Conservation (phyloP, 2,888 invertebrate genomes). For the Siphlonurus alternatus region DNA sequence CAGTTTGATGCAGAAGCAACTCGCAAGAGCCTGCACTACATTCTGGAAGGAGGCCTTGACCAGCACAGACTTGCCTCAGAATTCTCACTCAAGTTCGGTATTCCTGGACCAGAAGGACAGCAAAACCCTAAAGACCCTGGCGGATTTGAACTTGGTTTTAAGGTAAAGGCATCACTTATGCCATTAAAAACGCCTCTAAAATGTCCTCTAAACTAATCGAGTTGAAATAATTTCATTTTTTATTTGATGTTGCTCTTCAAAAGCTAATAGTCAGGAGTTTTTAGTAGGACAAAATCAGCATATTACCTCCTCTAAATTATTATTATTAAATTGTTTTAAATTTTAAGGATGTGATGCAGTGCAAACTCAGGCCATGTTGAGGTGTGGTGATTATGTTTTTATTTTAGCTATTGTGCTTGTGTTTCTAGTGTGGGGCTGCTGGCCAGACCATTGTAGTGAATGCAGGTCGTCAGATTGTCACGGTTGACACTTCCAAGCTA, state of each 20-base stretch:
- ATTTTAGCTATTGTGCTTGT: no score
- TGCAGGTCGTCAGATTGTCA: background rate
- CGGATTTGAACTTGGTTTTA: conserved; percentile 39
- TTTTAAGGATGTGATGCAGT: no score
- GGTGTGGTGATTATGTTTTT: no score
- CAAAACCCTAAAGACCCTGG: conserved; percentile 26
- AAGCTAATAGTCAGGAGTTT: no score
- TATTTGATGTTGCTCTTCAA: no score
- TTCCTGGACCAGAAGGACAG: background rate
- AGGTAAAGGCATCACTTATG: conserved; percentile 18
- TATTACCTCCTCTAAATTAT: no score
- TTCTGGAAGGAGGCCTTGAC: conserved; percentile 37
- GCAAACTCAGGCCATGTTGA: no score
- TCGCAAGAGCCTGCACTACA: conserved; percentile 36
- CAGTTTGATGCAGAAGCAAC: conserved; percentile 39
- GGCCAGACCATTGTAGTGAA: background rate
- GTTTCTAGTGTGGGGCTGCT: background rate
- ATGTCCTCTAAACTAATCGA: no score
- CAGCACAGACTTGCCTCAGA: conserved; percentile 37
- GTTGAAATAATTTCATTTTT: no score
- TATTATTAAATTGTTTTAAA: no score
- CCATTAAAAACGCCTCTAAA: no score
- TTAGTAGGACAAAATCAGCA: no score
- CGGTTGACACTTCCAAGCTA: background rate
- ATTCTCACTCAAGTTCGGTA: conserved; percentile 25